phyloP scores from a whole-genome alignment of 1,140 invertebrate species.

The Drosophila nasuta region DNA sequence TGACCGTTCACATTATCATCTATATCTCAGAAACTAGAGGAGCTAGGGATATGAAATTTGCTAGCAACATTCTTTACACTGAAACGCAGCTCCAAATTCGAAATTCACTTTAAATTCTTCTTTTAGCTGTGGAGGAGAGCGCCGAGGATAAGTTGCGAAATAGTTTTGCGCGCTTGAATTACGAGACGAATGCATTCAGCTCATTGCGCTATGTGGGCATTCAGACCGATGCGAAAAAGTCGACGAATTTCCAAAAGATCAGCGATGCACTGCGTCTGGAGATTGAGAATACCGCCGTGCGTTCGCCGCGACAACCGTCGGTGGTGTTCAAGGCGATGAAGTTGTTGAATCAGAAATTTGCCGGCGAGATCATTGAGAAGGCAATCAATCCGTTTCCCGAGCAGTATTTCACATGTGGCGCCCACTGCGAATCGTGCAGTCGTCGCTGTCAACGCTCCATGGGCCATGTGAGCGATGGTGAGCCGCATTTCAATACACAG shows the following conservation, averaged over 20 bases:
- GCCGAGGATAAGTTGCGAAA: slow-evolving; percentile 89
- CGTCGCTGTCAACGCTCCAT: slow-evolving; percentile 90
- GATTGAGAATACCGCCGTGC: slow-evolving; percentile 89
- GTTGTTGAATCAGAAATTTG: slow-evolving; percentile 92
- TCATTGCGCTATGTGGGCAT: slow-evolving; percentile 86
- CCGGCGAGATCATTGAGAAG: slow-evolving; percentile 88
- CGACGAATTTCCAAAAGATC: slow-evolving; percentile 87
- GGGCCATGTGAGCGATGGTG: slow-evolving; percentile 91
- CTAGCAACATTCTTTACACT: too few species aligned
- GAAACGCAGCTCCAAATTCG: too few species aligned
- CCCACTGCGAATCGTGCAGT: slow-evolving; percentile 90
- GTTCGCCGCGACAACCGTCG: slow-evolving; percentile 88
- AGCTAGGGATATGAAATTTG: too few species aligned
- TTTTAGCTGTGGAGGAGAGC: slow-evolving; percentile 86
- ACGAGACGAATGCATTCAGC: slow-evolving; percentile 90
- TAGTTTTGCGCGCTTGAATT: slow-evolving; percentile 88
- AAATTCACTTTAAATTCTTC: neutral
- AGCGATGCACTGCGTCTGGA: slow-evolving; percentile 86
- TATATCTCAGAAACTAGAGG: too few species aligned
- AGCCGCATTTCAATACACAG: slow-evolving; percentile 87
- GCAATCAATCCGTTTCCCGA: slow-evolving; percentile 90
- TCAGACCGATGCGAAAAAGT: slow-evolving; percentile 84
- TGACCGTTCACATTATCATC: too few species aligned
- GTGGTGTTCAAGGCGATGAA: slow-evolving; percentile 89
- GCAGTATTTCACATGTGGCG: slow-evolving; percentile 92